Evolutionary conservation across 2,888 invertebrate genomes (phyloP).

Genomic region (Autographa gamma): DNA sequence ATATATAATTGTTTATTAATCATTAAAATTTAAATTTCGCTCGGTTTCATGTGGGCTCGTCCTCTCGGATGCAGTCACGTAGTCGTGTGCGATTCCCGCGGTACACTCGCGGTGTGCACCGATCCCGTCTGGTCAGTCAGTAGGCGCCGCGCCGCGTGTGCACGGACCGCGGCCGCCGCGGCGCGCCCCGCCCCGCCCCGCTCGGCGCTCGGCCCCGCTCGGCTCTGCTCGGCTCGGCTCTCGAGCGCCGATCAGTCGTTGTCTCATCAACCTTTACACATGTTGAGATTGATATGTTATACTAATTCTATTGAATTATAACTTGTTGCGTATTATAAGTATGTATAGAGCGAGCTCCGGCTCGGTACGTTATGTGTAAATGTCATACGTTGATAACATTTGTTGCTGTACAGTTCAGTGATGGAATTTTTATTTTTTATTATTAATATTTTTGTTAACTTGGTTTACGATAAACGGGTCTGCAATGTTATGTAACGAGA

Average conservation of each 20-base stretch:
- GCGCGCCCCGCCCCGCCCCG: slow-evolving; percentile 3
- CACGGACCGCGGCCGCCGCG: slow-evolving; percentile 9
- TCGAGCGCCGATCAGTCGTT: slow-evolving; percentile 73
- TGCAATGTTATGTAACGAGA: slow-evolving; percentile 84
- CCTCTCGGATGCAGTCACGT: slow-evolving; percentile 60
- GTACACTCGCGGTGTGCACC: slow-evolving; percentile 62
- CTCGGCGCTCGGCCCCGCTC: not conserved
- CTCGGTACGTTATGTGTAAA: slow-evolving; percentile 60
- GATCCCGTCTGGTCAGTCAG: slow-evolving; percentile 8
- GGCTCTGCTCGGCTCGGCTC: slow-evolving; percentile 25
- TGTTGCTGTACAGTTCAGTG: slow-evolving; percentile 81
- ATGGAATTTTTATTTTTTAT: slow-evolving; percentile 83
- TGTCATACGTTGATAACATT: slow-evolving; percentile 72
- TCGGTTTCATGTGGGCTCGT: slow-evolving; percentile 73
- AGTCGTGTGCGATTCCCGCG: slow-evolving; percentile 64
- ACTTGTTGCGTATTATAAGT: slow-evolving; percentile 88
- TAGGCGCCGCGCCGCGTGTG: slow-evolving; percentile 38
- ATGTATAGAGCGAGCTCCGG: slow-evolving; percentile 64
- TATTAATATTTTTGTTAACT: slow-evolving; percentile 83
- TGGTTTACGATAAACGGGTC: slow-evolving; percentile 87
- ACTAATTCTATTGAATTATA: slow-evolving; percentile 89
- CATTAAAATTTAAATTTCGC: slow-evolving; percentile 75
- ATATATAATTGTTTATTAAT: slow-evolving; percentile 76
- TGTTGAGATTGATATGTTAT: slow-evolving; percentile 89
- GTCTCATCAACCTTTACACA: slow-evolving; percentile 87